Evolutionary conservation across 2,113 vertebrate species (phyloP), one percentile per base, ranked within the genome.

Genomic region (Indicator indicator): DNA sequence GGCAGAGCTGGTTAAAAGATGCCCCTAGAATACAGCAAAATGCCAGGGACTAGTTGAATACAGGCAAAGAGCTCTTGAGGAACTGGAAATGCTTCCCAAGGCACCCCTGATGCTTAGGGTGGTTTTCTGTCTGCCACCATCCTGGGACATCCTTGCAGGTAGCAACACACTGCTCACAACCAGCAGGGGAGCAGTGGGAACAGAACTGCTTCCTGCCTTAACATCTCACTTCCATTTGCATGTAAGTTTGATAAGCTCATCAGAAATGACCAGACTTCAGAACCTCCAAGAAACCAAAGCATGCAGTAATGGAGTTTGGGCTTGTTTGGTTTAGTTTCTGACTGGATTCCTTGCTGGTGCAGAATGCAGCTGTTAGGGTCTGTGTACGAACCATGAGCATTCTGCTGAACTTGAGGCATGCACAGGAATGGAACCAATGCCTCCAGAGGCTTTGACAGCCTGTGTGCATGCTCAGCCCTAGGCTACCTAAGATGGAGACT

Each of bases 1-100:
- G 65, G 72, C 67, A 86, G 73, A 84, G 83, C 38, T 78, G 60
- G 27, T 73, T 85, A 93, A 62, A 92, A 84, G 82, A 89, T 79
- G 13, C 38, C 38, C 86, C 19, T 69, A 36, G 46, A 95, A 69
- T 19, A 68, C 23, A 82, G 63, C 20, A 71, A 90, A 92, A 75
- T 60, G 28, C 16, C 46, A 91, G 44, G 88, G 82, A 76, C 50
- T 82, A 27, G 20, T 3, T 79, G 55, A n/a, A 54, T 79, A 74
- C 40, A 54, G 54, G 58, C 69, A 77, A 80, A 71, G 33, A 44
- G 63, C 55, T 50, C 54, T 68, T 54, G 46, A 87, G 65, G 54
- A 92, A 72, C 33, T 90, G 73, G 44, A 81, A 82, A 68, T 50
- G 38, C 62, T 75, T 92, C 90, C 77, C 18, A 8, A 72, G 44